A percentile compares a stretch with the other conserved stretches of the same genome.
Evolutionary conservation across 2,113 vertebrate species (phyloP).

Genomic region (Arizona elegans): DNA sequence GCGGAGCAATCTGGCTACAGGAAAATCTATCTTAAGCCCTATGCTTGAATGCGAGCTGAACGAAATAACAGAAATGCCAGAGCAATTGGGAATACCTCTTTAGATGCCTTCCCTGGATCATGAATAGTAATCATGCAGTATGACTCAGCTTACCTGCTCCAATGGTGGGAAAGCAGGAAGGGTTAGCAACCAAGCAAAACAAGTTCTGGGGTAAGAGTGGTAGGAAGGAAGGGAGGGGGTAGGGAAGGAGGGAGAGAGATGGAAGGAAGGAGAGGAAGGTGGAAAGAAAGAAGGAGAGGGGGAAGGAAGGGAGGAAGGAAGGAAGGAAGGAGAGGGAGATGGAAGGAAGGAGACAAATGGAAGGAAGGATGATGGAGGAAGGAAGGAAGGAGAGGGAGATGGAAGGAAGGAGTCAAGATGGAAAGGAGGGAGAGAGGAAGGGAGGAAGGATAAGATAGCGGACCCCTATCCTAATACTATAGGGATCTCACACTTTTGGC

Average conservation of each 20-base stretch:
- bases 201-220: not conserved
- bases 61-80: constrained; percentile 7
- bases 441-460: not conserved
- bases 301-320: accelerated
- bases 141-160: not conserved
- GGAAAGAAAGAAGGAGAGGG: too few relatives aligned
- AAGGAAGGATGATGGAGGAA: too few relatives aligned
- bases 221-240: not conserved
- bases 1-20: not conserved
- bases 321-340: too few relatives aligned
- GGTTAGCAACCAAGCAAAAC: not conserved
- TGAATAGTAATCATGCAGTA: constrained; percentile 1
- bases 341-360: too few relatives aligned
- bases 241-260: too few relatives aligned
- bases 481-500: not conserved
- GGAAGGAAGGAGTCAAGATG: too few relatives aligned
- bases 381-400: too few relatives aligned
- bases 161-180: not conserved
- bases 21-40: constrained; percentile 26
- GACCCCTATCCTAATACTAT: not conserved
- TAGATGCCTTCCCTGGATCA: not conserved
- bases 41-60: constrained; percentile 6
- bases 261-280: too few relatives aligned
- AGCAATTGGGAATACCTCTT: constrained; percentile 16
- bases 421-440: too few relatives aligned